A percentile compares a stretch with the other conserved stretches of the same genome.
These are phyloP conservation scores for Bemisia tabaci DNA, from an alignment of 1,140 invertebrate genomes.

Conservation along the genomic window DNA sequence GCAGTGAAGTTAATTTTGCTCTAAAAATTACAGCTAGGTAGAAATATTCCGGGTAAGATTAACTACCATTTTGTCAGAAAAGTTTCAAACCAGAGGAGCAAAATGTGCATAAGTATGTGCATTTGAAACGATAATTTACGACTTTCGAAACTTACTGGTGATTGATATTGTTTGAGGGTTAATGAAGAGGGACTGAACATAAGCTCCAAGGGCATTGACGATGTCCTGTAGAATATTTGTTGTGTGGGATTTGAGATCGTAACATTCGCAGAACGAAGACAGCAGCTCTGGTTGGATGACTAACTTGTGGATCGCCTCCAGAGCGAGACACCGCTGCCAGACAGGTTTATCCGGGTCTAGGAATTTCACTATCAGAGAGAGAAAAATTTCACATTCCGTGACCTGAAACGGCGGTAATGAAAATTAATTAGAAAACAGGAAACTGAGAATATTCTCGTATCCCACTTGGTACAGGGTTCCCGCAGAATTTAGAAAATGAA, in stretches of 20 bases:
- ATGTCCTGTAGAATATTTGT: constrained; percentile 92
- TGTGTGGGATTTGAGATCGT: constrained; percentile 84
- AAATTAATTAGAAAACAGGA: constrained; percentile 12
- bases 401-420: constrained; percentile 40
- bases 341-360: constrained; percentile 88
- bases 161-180: constrained; percentile 30
- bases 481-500: too few species aligned
- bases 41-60: too few species aligned
- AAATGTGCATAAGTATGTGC: too few species aligned
- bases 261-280: constrained; percentile 83
- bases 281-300: constrained; percentile 75
- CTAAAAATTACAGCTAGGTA: too few species aligned
- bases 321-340: constrained; percentile 87
- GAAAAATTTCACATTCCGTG: constrained; percentile 97
- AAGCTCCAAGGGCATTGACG: constrained; percentile 85
- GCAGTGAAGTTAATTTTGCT: too few species aligned
- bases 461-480: too few species aligned
- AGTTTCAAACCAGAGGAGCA: too few species aligned
- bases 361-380: constrained; percentile 93
- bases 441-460: constrained; percentile 4
- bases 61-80: too few species aligned
- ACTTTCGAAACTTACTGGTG: constrained; percentile 23
- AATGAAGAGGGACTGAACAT: constrained; percentile 87
- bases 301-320: constrained; percentile 93
- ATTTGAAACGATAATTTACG: too few species aligned